Conservation (phyloP, 2,888 invertebrate species). For the Drosophila paramelanica region DNA sequence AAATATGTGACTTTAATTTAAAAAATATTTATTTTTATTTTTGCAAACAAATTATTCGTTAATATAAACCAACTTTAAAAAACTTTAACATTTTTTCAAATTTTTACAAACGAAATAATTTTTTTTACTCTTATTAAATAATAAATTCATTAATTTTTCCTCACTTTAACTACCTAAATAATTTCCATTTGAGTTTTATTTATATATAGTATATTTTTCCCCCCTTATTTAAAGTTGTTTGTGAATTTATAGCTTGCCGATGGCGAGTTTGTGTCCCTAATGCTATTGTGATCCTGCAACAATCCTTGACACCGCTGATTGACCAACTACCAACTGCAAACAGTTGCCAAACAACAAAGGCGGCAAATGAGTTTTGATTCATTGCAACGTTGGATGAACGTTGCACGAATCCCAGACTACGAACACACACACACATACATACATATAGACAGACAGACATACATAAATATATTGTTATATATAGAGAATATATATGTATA, state of each 20-base stretch:
- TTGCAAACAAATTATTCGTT: too few relatives aligned
- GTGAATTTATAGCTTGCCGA: not conserved
- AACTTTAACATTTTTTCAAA: too few relatives aligned
- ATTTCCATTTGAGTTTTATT: not conserved
- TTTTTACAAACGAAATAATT: not conserved
- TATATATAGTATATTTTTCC: not conserved
- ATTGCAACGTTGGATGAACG: constrained; percentile 21
- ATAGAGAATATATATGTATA: not conserved
- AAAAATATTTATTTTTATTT: too few relatives aligned
- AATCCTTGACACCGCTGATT: constrained; percentile 29
- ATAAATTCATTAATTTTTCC: too few relatives aligned
- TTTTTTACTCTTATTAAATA: not conserved
- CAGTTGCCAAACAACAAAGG: constrained; percentile 51
- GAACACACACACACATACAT: not conserved
- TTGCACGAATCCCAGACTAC: constrained; percentile 25
- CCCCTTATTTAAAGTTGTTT: not conserved
- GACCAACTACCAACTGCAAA: constrained; percentile 35
- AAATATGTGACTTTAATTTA: not conserved
- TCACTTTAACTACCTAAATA: not conserved
- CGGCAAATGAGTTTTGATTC: constrained; percentile 73
- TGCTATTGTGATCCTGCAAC: constrained; percentile 10
- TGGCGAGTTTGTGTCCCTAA: not conserved
- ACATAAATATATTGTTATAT: not conserved
- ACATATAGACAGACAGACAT: not conserved
- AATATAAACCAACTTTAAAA: too few relatives aligned